Evolutionary conservation across 2,888 invertebrate genomes (phyloP).

Genomic region (Neoscelio sp.): DNA sequence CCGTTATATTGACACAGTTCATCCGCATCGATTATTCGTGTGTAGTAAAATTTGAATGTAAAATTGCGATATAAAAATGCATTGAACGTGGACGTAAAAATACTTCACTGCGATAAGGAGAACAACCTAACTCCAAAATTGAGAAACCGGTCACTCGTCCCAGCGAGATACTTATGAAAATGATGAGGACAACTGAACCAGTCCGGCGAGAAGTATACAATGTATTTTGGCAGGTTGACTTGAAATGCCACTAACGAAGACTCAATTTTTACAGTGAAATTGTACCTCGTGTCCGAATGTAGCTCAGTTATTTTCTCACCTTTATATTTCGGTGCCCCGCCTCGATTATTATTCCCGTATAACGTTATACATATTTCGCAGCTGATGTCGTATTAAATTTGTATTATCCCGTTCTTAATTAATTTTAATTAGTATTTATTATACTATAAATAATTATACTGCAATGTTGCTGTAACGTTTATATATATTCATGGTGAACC

Average conservation of each 20-base stretch:
- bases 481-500: no score
- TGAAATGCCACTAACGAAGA: slow-evolving; percentile 54
- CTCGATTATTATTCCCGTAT: slow-evolving; percentile 6
- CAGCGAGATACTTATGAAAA: slow-evolving; percentile 50
- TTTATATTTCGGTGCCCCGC: slow-evolving; percentile 29
- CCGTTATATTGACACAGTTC: no score
- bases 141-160: slow-evolving; percentile 49
- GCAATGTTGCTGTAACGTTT: no score
- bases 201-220: slow-evolving; percentile 46
- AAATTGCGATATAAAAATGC: slow-evolving; percentile 2
- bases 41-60: neutral
- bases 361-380: neutral
- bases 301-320: slow-evolving; percentile 48
- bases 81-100: slow-evolving; percentile 13
- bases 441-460: no score
- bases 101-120: slow-evolving; percentile 9
- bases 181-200: slow-evolving; percentile 49
- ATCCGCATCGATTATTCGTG: no score
- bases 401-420: neutral
- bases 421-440: no score
- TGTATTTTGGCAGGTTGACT: slow-evolving; percentile 59
- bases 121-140: slow-evolving; percentile 5
- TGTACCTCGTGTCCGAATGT: slow-evolving; percentile 39
- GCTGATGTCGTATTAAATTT: no score
- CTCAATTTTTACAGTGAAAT: slow-evolving; percentile 45